A percentile compares a stretch with the other conserved stretches of the same genome.
These are phyloP conservation scores for Antheraea assamensis DNA, from an alignment of 2,888 invertebrate genomes.

Conservation along the genomic window DNA sequence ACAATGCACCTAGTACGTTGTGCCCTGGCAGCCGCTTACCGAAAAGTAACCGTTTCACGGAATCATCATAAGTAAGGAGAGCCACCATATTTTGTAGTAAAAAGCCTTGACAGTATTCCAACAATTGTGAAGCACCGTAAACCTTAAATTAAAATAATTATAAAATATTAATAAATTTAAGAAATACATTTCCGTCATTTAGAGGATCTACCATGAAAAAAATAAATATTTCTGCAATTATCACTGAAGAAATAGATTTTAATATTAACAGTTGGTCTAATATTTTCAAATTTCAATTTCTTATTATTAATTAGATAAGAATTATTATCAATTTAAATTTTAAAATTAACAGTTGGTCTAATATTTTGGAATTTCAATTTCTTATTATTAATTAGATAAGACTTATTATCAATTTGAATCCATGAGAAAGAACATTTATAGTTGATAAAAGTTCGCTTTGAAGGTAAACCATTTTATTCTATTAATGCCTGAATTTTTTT, in stretches of 20 bases:
- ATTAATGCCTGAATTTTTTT: not conserved
- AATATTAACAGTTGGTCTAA: too few relatives aligned
- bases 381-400: too few relatives aligned
- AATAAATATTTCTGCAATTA: too few relatives aligned
- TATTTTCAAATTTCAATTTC: too few relatives aligned
- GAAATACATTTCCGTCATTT: too few relatives aligned
- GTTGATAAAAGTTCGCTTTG: not conserved
- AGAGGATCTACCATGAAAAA: too few relatives aligned
- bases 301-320: too few relatives aligned
- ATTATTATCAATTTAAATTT: too few relatives aligned
- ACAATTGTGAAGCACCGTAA: conserved; percentile 91
- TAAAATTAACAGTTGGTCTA: too few relatives aligned
- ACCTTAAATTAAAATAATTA: conserved; percentile 81
- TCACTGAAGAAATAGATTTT: too few relatives aligned
- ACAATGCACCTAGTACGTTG: conserved; percentile 91
- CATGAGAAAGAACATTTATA: not conserved
- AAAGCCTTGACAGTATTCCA: conserved; percentile 96
- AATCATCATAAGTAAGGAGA: conserved; percentile 94
- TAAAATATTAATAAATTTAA: not conserved
- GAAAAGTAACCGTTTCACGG: conserved; percentile 92
- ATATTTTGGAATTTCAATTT: too few relatives aligned
- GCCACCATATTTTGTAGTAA: conserved; percentile 97
- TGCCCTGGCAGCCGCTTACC: conserved; percentile 95
- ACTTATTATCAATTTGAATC: too few relatives aligned
- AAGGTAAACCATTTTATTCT: not conserved